Evolutionary conservation across 2,113 vertebrate species (phyloP).

Genomic region (Callocephalon fimbriatum): DNA sequence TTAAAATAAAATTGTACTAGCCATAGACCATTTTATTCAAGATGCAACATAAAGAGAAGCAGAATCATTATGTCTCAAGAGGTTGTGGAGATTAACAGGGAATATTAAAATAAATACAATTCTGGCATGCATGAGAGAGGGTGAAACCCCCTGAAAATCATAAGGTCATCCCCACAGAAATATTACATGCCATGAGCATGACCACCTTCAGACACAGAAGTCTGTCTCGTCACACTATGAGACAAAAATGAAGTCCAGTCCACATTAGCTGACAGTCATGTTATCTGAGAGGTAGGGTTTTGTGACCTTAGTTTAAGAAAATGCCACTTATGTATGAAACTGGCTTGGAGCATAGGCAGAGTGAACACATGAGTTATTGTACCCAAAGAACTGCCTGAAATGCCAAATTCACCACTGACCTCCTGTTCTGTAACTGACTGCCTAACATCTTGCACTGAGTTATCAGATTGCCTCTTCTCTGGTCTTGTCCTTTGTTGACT

Average conservation of each 20-base stretch:
- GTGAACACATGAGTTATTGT: neutral
- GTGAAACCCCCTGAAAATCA: neutral
- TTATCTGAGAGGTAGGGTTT: neutral
- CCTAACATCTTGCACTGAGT: neutral
- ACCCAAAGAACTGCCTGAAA: neutral
- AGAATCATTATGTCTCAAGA: neutral
- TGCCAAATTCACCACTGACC: neutral
- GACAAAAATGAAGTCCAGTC: neutral
- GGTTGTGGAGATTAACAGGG: neutral
- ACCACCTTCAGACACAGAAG: neutral
- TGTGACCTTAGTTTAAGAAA: neutral
- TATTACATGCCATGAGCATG: neutral
- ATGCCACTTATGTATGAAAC: neutral
- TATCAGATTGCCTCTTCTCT: neutral
- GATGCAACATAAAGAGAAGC: neutral
- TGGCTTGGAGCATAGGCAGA: neutral
- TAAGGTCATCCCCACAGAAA: neutral
- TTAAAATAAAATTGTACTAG: neutral
- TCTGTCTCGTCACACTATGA: rapidly evolving
- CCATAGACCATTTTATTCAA: neutral
- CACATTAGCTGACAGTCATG: neutral
- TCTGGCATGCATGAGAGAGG: neutral
- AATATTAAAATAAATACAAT: neutral
- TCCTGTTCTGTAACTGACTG: neutral
- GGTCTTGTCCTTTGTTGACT: neutral